phyloP scores from a whole-genome alignment of 2,797 vertebrate species.

The Pteropus rufus region DNA sequence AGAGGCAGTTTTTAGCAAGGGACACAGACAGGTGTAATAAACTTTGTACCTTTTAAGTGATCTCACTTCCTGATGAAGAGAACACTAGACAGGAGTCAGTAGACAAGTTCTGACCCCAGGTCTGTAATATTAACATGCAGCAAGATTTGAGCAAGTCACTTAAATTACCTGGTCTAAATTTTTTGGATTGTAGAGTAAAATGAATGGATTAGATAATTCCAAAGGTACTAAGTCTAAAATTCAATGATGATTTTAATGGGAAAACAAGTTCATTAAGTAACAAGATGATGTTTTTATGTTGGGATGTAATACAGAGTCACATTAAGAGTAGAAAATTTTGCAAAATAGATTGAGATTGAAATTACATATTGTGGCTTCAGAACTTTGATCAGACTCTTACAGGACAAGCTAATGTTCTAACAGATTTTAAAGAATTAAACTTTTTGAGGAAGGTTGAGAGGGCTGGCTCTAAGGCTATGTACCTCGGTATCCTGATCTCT shows the following conservation, averaged over 20 bases:
- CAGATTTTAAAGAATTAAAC: not conserved
- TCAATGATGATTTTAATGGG: not conserved
- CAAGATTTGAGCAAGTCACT: not conserved
- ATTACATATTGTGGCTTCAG: not conserved
- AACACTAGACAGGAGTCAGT: not conserved
- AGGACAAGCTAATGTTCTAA: not conserved
- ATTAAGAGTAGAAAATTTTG: not conserved
- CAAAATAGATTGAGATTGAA: not conserved
- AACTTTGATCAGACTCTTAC: not conserved
- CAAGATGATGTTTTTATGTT: not conserved
- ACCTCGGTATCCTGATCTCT: not conserved
- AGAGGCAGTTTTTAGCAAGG: not conserved
- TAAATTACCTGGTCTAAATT: not conserved
- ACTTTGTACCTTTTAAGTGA: not conserved
- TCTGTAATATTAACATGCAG: not conserved
- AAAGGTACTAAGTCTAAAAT: not conserved
- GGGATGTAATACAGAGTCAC: not conserved
- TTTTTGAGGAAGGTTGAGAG: not conserved
- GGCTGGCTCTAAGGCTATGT: not conserved
- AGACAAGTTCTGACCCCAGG: not conserved
- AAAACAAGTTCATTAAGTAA: not conserved
- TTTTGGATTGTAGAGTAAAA: slow-evolving; percentile 25
- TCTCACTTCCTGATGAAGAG: not conserved
- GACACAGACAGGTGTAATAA: not conserved
- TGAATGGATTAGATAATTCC: not conserved